Conservation (phyloP, 2,113 vertebrate genomes). For the Loxodonta africana region DNA sequence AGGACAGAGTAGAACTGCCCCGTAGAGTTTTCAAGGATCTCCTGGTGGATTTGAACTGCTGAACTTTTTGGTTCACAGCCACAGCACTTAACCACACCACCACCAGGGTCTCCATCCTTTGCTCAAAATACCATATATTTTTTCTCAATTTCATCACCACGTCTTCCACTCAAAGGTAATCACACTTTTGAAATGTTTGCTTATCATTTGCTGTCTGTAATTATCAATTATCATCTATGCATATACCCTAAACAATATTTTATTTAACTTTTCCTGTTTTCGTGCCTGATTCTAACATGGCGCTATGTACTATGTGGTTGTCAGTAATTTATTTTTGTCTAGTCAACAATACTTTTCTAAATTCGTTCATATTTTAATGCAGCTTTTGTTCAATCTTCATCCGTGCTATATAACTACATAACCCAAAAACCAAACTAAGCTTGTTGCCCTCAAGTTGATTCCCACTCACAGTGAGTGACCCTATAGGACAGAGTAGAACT, state of each 20-base stretch:
- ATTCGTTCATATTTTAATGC: not conserved
- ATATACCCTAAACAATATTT: not conserved
- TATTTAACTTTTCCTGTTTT: not conserved
- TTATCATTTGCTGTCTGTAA: not conserved
- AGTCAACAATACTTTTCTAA: not conserved
- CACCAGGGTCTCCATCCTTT: too few relatives aligned
- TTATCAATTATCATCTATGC: not conserved
- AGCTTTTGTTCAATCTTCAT: not conserved
- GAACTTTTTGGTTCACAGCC: too few relatives aligned
- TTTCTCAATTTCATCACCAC: not conserved
- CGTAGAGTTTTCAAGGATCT: too few relatives aligned
- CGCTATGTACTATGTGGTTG: not conserved
- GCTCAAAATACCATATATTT: not conserved
- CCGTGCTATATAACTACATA: not conserved
- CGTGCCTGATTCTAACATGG: not conserved
- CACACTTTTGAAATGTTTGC: not conserved
- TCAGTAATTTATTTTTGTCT: not conserved
- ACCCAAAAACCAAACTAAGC: too few relatives aligned
- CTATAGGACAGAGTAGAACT: too few relatives aligned
- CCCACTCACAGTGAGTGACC: too few relatives aligned
- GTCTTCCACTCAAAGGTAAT: not conserved
- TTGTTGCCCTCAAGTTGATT: too few relatives aligned
- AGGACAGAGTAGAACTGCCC: too few relatives aligned
- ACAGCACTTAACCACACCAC: too few relatives aligned
- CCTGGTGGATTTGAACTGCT: too few relatives aligned